Conservation (phyloP, 2,797 vertebrate genomes). For the Sebastes matsubarae region DNA sequence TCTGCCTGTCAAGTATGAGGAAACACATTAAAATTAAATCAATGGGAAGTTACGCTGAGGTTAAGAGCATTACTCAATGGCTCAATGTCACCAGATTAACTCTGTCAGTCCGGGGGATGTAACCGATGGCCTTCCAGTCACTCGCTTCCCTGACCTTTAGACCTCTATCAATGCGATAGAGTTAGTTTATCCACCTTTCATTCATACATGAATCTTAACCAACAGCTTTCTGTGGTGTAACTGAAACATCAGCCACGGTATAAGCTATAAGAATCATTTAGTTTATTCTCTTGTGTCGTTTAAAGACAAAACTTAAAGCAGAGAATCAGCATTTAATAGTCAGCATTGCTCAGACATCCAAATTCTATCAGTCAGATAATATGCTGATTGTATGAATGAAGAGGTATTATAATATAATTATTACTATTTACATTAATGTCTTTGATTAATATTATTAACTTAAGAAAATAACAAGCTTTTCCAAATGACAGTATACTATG, state of each 20-base stretch:
- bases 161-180: not conserved
- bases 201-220: conserved; percentile 22
- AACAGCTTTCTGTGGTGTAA: not conserved
- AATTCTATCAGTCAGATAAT: not conserved
- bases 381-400: not conserved
- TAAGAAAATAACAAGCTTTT: not conserved
- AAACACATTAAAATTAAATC: not conserved
- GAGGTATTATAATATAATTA: not conserved
- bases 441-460: not conserved
- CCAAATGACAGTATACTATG: not conserved
- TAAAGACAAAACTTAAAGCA: not conserved
- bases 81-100: not conserved
- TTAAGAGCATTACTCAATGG: not conserved
- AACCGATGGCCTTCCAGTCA: not conserved
- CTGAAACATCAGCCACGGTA: not conserved
- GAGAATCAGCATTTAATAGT: not conserved
- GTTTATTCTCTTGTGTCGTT: not conserved
- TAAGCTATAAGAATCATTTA: not conserved
- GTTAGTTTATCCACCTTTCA: not conserved
- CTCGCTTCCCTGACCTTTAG: not conserved
- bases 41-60: not conserved
- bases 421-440: not conserved
- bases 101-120: too few species aligned
- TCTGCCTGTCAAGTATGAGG: conserved; percentile 67
- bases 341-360: not conserved